phyloP scores from a whole-genome alignment of 2,797 vertebrate genomes.

The Aeoliscus strigatus region DNA sequence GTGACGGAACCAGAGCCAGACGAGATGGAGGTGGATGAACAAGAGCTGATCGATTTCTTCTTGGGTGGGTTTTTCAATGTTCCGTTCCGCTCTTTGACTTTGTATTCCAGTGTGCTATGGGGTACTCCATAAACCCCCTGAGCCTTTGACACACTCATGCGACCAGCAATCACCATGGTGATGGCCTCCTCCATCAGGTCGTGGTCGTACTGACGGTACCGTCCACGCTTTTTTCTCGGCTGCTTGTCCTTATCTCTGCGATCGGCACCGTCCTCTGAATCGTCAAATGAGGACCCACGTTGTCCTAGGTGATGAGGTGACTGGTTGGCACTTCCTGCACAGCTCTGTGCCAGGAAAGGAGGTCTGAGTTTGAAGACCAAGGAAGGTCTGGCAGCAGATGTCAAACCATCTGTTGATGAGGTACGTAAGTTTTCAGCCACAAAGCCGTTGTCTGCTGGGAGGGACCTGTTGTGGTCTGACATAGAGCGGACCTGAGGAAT shows the following conservation, averaged over 20 bases:
- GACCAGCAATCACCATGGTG: conserved; percentile 94
- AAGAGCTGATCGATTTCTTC: conserved; percentile 86
- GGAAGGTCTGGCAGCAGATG: conserved; percentile 46
- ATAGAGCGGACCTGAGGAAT: conserved; percentile 96
- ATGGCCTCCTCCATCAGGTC: conserved; percentile 99
- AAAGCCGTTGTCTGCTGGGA: conserved; percentile 82
- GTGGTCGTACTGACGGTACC: conserved; percentile 96
- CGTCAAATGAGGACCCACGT: conserved; percentile 78
- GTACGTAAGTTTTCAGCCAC: conserved; percentile 84
- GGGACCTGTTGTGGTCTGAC: conserved; percentile 78
- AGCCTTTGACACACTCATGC: conserved; percentile 99
- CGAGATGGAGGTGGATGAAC: conserved; percentile 46
- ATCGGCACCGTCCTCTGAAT: conserved; percentile 85
- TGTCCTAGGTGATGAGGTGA: conserved; percentile 59
- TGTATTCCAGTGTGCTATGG: conserved; percentile 99
- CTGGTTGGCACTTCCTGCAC: conserved; percentile 43
- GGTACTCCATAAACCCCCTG: conserved; percentile 98
- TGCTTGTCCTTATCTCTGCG: conserved; percentile 95
- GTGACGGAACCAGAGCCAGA: conserved; percentile 49
- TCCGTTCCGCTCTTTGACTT: conserved; percentile 98
- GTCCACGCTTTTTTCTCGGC: conserved; percentile 95
- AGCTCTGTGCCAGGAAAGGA: conserved; percentile 53
- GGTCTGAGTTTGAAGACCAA: conserved; percentile 65
- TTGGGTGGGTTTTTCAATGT: conserved; percentile 97
- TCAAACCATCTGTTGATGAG: conserved; percentile 49